Percentiles rank a stretch among this genome's conserved stretches.
Conservation (phyloP, 1,140 invertebrate species). For the Phenacoccus solenopsis region DNA sequence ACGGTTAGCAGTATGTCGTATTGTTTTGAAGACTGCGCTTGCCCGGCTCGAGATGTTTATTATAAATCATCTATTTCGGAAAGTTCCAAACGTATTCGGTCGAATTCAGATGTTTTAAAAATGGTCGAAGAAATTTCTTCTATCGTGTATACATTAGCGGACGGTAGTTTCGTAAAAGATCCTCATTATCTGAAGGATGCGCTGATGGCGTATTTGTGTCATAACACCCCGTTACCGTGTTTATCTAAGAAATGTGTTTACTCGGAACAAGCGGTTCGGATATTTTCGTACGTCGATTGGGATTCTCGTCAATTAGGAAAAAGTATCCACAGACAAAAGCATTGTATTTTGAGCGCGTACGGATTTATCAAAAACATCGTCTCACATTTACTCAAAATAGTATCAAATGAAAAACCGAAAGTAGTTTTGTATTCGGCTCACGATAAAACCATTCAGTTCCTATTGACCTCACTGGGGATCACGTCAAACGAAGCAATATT, state of each 20-base stretch:
- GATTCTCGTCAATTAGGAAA: conserved; percentile 50
- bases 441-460: conserved; percentile 72
- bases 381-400: conserved; percentile 60
- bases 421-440: conserved; percentile 82
- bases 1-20: conserved; percentile 72
- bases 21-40: conserved; percentile 70
- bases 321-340: conserved; percentile 47
- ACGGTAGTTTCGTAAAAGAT: conserved; percentile 43
- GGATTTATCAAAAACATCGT: conserved; percentile 64
- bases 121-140: conserved; percentile 46
- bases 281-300: conserved; percentile 64
- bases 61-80: conserved; percentile 39
- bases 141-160: conserved; percentile 44
- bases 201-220: conserved; percentile 68
- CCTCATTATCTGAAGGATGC: conserved; percentile 65
- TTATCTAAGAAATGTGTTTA: conserved; percentile 25
- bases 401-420: conserved; percentile 60
- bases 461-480: conserved; percentile 59
- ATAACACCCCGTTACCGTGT: conserved; percentile 63
- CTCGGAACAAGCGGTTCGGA: conserved; percentile 29
- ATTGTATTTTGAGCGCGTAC: conserved; percentile 57
- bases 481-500: conserved; percentile 29
- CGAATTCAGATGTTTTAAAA: conserved; percentile 52
- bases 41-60: conserved; percentile 53
- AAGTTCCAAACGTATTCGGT: conserved; percentile 41